These are phyloP conservation scores for Sphaerodactylus townsendi DNA, from an alignment of 2,113 vertebrate genomes.

Conservation along the genomic window DNA sequence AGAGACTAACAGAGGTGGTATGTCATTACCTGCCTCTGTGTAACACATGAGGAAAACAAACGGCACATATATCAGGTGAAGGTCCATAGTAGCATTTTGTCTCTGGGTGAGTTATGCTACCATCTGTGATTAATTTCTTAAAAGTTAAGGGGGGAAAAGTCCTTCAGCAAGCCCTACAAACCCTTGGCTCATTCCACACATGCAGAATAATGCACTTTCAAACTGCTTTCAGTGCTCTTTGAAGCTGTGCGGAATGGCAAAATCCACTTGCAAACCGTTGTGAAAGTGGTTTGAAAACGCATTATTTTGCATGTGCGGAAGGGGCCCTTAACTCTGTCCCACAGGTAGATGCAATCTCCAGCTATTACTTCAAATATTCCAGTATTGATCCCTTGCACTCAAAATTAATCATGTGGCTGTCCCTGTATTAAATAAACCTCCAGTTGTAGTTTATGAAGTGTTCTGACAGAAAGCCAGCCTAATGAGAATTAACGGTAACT, in stretches of 20 bases:
- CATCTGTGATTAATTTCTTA: neutral
- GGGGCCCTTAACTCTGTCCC: too few relatives aligned
- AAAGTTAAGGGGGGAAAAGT: neutral
- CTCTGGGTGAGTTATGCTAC: neutral
- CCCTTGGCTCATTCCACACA: too few relatives aligned
- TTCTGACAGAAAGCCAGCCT: neutral
- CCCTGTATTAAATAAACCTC: rapidly evolving
- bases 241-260: too few relatives aligned
- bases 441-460: neutral
- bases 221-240: too few relatives aligned
- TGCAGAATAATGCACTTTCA: too few relatives aligned
- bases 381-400: neutral
- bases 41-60: too few relatives aligned
- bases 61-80: too few relatives aligned
- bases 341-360: neutral
- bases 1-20: too few relatives aligned
- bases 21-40: too few relatives aligned
- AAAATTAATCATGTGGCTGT: neutral
- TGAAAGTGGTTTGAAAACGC: too few relatives aligned
- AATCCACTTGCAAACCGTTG: too few relatives aligned
- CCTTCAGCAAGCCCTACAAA: neutral
- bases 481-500: rapidly evolving
- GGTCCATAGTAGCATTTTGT: neutral
- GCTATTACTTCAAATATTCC: neutral
- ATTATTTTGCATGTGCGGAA: too few relatives aligned